phyloP scores from a whole-genome alignment of 1,140 invertebrate species.

The Lepidurus apus region DNA sequence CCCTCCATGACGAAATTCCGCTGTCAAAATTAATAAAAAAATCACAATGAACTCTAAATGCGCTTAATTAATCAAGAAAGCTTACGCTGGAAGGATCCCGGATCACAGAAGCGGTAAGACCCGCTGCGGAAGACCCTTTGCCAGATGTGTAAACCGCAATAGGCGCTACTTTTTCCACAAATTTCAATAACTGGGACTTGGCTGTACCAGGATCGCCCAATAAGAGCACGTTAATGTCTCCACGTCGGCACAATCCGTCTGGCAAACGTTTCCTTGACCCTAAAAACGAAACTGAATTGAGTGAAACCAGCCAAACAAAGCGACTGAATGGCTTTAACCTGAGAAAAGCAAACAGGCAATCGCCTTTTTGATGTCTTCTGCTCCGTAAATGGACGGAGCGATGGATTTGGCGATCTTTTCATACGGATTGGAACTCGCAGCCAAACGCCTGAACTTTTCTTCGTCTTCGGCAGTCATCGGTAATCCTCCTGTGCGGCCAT shows the following conservation, averaged over 20 bases:
- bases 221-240: slow-evolving; percentile 94
- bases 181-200: slow-evolving; percentile 96
- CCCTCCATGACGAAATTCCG: slow-evolving; percentile 99
- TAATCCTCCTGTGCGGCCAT: slow-evolving; percentile 52
- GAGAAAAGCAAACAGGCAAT: slow-evolving; percentile 94
- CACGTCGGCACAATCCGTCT: slow-evolving; percentile 88
- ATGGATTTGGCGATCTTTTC: slow-evolving; percentile 85
- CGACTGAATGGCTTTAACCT: slow-evolving; percentile 48
- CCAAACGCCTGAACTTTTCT: slow-evolving; percentile 80
- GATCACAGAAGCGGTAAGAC: slow-evolving; percentile 95
- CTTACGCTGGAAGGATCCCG: slow-evolving; percentile 84
- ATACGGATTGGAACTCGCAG: slow-evolving; percentile 78
- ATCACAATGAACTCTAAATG: not conserved
- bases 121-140: slow-evolving; percentile 97
- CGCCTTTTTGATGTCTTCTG: slow-evolving; percentile 92
- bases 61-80: slow-evolving; percentile 28
- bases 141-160: slow-evolving; percentile 97
- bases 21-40: slow-evolving; percentile 51
- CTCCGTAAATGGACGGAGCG: slow-evolving; percentile 96
- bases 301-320: not conserved
- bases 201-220: slow-evolving; percentile 98
- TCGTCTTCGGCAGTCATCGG: slow-evolving; percentile 68
- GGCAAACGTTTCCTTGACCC: slow-evolving; percentile 80
- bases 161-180: slow-evolving; percentile 92
- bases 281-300: slow-evolving; percentile 37